Base-by-base conservation (phyloP, 2,113 vertebrate genomes). In the Strix uralensis region DNA sequence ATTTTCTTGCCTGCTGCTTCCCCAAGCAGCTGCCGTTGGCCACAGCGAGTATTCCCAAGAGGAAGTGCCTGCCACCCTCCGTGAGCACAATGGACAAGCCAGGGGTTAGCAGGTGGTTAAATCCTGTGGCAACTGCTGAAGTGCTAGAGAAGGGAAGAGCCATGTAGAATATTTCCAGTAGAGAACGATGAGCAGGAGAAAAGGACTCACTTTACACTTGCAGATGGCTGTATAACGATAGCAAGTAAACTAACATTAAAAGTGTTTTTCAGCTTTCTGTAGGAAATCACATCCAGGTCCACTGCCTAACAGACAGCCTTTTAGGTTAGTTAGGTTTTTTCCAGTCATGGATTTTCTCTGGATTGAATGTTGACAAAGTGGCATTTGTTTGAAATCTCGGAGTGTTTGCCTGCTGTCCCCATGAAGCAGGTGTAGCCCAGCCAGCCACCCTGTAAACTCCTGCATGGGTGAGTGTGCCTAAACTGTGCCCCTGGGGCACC, bases 51-150 rank as follows among this genome's bases (percentile, higher is more conserved):
- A 46, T 65, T 90, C 81, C 58, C 62, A 21, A 58, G 59, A 82
- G 58, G 54, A 75, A 77, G 54, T 87, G 32, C 52, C 23, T 94
- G 0, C 34, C 1, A 0, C 21, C 40, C 17, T 72, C 61, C 15
- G 15, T 36, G 32, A 91, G 38, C 55, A 40, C 34, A 21, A 2
- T 26, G 32, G n/a, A 25, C 18, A 44, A 83, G 34, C 34, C 23
- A 57, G 63, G 69, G 55, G 73, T 80, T 49, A 62, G 42, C 90
- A 73, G 42, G 75, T 85, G 65, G 65, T 72, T 94, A 80, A 96
- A 69, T 80, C 59, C 63, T 65, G 40, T 65, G 49, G 75, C 79
- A 86, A 3, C 55, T 80, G 63, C 59, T 51, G 21, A 81, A 80
- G 21, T 51, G 42, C 44, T 47, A 27, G 40, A 61, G 29, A 72